Evolutionary conservation across 2,888 invertebrate genomes (phyloP).

Genomic region (Rapana venosa): DNA sequence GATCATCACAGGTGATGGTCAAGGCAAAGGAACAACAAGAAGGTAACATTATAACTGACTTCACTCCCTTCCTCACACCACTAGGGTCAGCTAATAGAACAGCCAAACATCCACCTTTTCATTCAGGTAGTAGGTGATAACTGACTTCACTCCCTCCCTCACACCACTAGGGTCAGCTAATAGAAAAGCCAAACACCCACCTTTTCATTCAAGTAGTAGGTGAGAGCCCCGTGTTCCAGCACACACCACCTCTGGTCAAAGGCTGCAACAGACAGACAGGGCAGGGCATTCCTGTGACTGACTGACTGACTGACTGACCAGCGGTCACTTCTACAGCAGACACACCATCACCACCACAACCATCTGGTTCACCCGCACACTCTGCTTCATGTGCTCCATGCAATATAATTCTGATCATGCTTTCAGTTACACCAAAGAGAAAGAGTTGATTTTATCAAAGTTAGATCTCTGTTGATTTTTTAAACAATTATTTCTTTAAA

Average conservation of each 20-base stretch:
- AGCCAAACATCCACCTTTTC: slow-evolving; percentile 65
- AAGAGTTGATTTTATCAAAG: too few species aligned
- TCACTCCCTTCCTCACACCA: neutral
- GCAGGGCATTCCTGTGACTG: too few species aligned
- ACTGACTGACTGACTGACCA: too few species aligned
- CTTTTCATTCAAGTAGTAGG: slow-evolving; percentile 73
- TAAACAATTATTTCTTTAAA: too few species aligned
- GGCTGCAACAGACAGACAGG: slow-evolving; percentile 55
- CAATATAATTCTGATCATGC: too few species aligned
- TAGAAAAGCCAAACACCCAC: slow-evolving; percentile 53
- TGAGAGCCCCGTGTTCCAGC: slow-evolving; percentile 70
- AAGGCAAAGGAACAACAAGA: neutral
- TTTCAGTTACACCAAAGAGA: too few species aligned
- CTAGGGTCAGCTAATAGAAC: neutral
- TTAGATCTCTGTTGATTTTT: too few species aligned
- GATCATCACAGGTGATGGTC: too few species aligned
- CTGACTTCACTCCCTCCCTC: neutral
- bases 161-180: neutral
- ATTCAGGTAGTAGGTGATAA: slow-evolving; percentile 70
- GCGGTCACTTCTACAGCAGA: too few species aligned
- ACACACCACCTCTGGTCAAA: slow-evolving; percentile 73
- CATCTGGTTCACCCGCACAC: too few species aligned
- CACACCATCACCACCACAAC: too few species aligned
- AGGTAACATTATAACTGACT: neutral
- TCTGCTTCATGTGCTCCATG: too few species aligned